Conservation (phyloP, 2,888 invertebrate species). For the Orchesellides sinensis region DNA sequence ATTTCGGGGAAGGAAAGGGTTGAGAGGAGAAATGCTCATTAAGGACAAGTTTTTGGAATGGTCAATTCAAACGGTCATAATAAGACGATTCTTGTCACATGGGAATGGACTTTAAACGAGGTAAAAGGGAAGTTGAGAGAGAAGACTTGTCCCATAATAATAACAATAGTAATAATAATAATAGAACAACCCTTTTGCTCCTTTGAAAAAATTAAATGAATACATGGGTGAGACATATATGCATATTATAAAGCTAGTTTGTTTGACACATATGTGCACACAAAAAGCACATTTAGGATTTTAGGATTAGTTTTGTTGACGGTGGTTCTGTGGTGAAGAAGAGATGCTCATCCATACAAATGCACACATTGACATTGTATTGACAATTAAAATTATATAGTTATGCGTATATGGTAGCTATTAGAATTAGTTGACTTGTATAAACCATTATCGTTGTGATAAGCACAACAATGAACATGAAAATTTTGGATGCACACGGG, state of each 20-base stretch:
- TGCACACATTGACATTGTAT: neutral
- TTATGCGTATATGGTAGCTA: constrained; percentile 14
- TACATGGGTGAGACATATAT: neutral
- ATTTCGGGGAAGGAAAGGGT: neutral
- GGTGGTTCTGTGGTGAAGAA: neutral
- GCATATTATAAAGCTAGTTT: constrained; percentile 36
- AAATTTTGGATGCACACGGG: neutral
- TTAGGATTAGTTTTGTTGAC: neutral
- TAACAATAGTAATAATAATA: constrained; percentile 63
- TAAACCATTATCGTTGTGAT: no score
- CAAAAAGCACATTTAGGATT: neutral
- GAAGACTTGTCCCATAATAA: constrained; percentile 62
- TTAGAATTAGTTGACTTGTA: constrained; percentile 52
- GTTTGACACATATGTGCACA: constrained; percentile 42
- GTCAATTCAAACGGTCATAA: constrained; percentile 56
- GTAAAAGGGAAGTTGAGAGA: constrained; percentile 54
- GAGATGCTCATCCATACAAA: no score
- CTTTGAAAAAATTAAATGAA: neutral
- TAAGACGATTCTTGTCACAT: constrained; percentile 64
- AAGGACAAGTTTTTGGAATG: constrained; percentile 59
- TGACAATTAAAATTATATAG: neutral
- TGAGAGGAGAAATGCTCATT: constrained; percentile 36
- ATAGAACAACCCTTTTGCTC: constrained; percentile 9
- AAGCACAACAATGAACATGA: constrained; percentile 39
- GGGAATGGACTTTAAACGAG: constrained; percentile 55